Conservation (phyloP, 2,113 vertebrate species). For the Semicossyphus pulcher region DNA sequence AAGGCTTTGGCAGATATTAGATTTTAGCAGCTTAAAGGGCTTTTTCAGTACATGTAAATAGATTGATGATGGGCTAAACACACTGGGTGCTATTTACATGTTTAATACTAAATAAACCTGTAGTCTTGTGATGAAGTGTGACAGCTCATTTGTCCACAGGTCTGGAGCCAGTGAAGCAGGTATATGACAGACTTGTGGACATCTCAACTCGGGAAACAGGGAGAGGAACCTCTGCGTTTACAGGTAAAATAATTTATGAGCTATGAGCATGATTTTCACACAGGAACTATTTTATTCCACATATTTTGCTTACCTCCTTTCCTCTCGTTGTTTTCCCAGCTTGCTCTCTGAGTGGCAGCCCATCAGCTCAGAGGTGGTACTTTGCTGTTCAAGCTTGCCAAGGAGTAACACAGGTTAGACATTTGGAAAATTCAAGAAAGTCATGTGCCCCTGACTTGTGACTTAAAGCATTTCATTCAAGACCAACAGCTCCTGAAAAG, state of each 20-base stretch:
- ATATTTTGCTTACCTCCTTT: background rate
- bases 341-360: slow-evolving; percentile 70
- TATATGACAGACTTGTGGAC: slow-evolving; percentile 57
- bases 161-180: slow-evolving; percentile 59
- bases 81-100: too few species aligned
- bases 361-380: slow-evolving; percentile 61
- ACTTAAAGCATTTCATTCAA: too few species aligned
- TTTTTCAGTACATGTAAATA: too few species aligned
- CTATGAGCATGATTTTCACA: background rate
- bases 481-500: too few species aligned
- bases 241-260: slow-evolving; percentile 52
- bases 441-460: too few species aligned
- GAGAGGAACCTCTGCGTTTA: slow-evolving; percentile 52
- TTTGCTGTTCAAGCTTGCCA: slow-evolving; percentile 69
- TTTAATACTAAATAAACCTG: too few species aligned
- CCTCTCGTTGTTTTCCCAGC: slow-evolving; percentile 47
- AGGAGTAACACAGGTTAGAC: slow-evolving; percentile 58
- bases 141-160: slow-evolving; percentile 41
- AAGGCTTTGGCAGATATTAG: too few species aligned
- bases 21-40: too few species aligned
- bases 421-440: background rate
- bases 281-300: background rate
- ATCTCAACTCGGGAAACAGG: slow-evolving; percentile 39
- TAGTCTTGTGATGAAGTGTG: background rate
- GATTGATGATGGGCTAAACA: too few species aligned